Base-by-base conservation (phyloP, 2,888 invertebrate genomes). In the Folsomia manolachei region DNA sequence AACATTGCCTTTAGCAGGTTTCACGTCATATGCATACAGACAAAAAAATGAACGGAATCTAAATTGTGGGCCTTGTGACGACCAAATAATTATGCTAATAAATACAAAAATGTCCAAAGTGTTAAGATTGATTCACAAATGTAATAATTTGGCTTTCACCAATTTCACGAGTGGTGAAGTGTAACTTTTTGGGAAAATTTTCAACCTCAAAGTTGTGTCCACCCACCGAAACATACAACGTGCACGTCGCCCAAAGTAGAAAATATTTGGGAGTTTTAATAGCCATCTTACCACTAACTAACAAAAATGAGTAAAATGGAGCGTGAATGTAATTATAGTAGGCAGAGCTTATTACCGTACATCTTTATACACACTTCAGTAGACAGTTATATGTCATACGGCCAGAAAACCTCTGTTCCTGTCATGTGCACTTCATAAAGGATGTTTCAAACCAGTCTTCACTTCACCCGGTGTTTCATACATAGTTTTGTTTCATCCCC, bases 301-400 rank as follows among this genome's bases (percentile, higher is more conserved):
- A n/a, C n/a, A n/a, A n/a, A n/a, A 56, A 56, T 56, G n/a, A 72
- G 27, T 24, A 27, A 19, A 39, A 64, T 64, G n/a, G 25, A 24
- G 64, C 39, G 19, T 51, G 18, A 71, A 70, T 73, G 74, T 76
- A 76, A 76, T 76, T 76, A 76, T 76, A 70, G 69, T 66, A 72
- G 74, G 76, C 66, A 72, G 66, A 69, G 67, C 66, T 65, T 65
- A 75, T 75, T 73, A 71, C 71, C 69, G 66, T 71, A 77, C 75
- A 74, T 77, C 77, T 77, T 77, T 72, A 77, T 77, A 75, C 75
- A 75, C 77, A 77, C 77, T 77, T 77, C 71, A 75, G 77, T 73
- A 77, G 77, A 77, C 77, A 77, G 74, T 73, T 72, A 74, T 68
- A 77, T 77, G 77, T 77, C 74, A 71, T 75, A 75, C 60, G 70